Evolutionary conservation across 2,113 vertebrate genomes (phyloP), one percentile per base, ranked within the genome.

Genomic region (Struthio camelus): DNA sequence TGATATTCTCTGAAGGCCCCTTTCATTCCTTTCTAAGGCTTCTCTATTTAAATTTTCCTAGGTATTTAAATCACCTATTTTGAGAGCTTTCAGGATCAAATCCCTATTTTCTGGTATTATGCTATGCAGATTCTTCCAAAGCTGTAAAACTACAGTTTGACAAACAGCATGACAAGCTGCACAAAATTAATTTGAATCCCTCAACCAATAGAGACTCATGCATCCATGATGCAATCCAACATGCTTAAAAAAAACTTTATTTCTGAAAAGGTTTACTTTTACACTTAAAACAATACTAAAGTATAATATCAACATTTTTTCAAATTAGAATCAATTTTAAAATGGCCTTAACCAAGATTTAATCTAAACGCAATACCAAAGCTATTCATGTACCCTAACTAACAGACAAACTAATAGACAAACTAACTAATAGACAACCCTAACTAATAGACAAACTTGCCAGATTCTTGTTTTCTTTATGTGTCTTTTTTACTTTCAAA

Each of bases 331-430:
- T 28, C n/a, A 72, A 8, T 22, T 54, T 12, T 28, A 50, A 54
- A 79, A 59, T 51, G 23, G 75, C 34, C 61, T 62, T 51, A 93
- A 73, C 13, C 10, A 78, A n/a, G 32, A 42, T 53, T 58, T 46
- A 77, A 38, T 23, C 44, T 50, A 25, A 53, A 36, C 22, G 11
- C 19, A 67, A 34, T 10, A 88, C 24, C 24, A 51, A 72, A 82
- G 14, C 20, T 25, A 11, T 3, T 30, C 20, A 71, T 73, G 11
- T 5, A 56, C 5, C 4, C 5, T 30, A 46, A 62, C 3, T 0
- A 4, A 46, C 15, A 11, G 30, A 28, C 28, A 32, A 40, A 30
- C 50, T 32, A 4, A 46, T 19, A 11, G 30, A 28, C 28, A 32
- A 40, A 30, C 50, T 32, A 46, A 62, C 3, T 0, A 4, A 46